Conservation (phyloP, 1,140 invertebrate species). For the Bombus waltoni region DNA sequence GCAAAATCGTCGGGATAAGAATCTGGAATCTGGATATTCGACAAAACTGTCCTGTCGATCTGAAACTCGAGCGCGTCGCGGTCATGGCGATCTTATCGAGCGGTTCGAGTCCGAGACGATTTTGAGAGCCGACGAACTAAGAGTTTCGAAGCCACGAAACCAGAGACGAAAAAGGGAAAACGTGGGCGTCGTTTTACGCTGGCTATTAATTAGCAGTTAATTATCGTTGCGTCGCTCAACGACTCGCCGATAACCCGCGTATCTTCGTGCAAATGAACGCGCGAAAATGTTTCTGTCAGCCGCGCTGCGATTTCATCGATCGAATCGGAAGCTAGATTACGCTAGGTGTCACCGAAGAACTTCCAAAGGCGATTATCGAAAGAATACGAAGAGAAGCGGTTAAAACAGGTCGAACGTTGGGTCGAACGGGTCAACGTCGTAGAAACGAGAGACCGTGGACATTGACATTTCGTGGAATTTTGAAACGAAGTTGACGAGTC, state of each 20-base stretch:
- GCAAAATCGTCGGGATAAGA: conserved; percentile 56
- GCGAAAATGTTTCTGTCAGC: neutral
- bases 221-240: conserved; percentile 63
- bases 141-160: neutral
- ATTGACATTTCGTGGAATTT: neutral
- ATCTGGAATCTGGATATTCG: conserved; percentile 60
- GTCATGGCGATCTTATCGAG: conserved; percentile 55
- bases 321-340: neutral
- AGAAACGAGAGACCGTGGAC: neutral
- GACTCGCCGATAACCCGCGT: conserved; percentile 57
- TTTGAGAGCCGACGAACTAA: conserved; percentile 8
- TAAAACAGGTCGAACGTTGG: neutral
- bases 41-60: conserved; percentile 54
- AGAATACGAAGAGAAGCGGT: neutral
- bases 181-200: conserved; percentile 51
- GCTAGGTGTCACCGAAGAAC: neutral
- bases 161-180: neutral
- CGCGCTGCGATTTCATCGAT: neutral
- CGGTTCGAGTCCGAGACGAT: conserved; percentile 12
- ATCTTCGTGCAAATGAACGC: conserved; percentile 29
- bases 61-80: conserved; percentile 40
- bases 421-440: neutral
- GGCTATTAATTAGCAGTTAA: conserved; percentile 76
- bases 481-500: no score
- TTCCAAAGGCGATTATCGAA: neutral